phyloP scores from a whole-genome alignment of 2,888 invertebrate species.

The Chirona hameri region DNA sequence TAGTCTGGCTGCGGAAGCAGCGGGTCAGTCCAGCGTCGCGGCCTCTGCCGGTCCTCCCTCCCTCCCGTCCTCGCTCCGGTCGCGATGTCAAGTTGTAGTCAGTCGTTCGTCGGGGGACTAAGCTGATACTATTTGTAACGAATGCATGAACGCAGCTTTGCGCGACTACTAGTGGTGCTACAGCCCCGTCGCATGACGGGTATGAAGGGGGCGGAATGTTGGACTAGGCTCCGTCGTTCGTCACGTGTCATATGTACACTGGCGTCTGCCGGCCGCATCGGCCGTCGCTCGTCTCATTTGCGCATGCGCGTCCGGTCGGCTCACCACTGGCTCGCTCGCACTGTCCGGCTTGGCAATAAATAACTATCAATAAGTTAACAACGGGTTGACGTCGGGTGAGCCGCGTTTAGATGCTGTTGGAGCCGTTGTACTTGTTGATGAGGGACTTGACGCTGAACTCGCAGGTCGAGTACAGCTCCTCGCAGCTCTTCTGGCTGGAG shows the following conservation, averaged over 20 bases:
- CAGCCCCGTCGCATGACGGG: background rate
- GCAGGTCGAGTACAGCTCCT: slow-evolving; percentile 37
- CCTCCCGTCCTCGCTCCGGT: background rate
- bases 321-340: background rate
- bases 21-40: background rate
- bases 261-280: background rate
- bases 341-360: background rate
- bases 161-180: background rate
- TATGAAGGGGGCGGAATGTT: background rate
- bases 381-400: background rate
- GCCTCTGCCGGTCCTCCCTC: background rate
- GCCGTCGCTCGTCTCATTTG: background rate
- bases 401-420: slow-evolving; percentile 9
- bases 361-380: slow-evolving; percentile 29
- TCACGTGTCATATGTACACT: background rate
- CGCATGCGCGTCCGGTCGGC: too few species aligned
- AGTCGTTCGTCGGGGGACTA: background rate
- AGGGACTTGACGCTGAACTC: slow-evolving; percentile 40
- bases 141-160: slow-evolving; percentile 1
- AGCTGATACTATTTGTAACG: slow-evolving; percentile 9
- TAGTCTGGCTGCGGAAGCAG: background rate
- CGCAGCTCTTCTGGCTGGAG: slow-evolving; percentile 38
- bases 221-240: slow-evolving; percentile 5
- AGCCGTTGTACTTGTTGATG: slow-evolving; percentile 37
- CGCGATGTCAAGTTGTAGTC: background rate